Percentiles rank a stretch among this genome's conserved stretches.
phyloP scores from a whole-genome alignment of 2,888 invertebrate species.

The Agrotis clavis region DNA sequence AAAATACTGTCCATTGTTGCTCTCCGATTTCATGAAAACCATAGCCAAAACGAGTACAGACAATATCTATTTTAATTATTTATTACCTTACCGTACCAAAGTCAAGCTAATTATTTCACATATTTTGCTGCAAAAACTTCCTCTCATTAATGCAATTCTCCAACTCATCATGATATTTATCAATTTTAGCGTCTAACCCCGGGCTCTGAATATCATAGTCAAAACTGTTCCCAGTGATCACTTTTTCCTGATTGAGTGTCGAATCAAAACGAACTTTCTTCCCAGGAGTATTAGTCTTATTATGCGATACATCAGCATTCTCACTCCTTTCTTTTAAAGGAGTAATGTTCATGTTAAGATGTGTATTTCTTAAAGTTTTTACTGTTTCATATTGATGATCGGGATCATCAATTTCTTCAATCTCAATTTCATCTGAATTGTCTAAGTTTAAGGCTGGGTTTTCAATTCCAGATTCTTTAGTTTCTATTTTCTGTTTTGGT shows the following conservation, averaged over 20 bases:
- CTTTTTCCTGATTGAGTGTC: conserved; percentile 86
- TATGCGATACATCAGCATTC: conserved; percentile 77
- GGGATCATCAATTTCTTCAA: conserved; percentile 82
- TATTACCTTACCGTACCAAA: too few relatives aligned
- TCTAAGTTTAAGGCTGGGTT: conserved; percentile 86
- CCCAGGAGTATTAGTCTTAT: conserved; percentile 81
- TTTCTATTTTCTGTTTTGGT: conserved; percentile 76
- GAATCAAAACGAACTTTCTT: conserved; percentile 89
- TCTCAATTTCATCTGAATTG: conserved; percentile 87
- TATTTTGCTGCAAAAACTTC: conserved; percentile 87
- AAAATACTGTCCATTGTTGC: neutral
- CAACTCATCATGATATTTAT: conserved; percentile 88
- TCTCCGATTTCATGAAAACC: neutral
- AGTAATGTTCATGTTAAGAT: conserved; percentile 85
- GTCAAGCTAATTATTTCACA: conserved; percentile 76
- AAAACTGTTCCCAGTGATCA: conserved; percentile 89
- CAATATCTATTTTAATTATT: too few relatives aligned
- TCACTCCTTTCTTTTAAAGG: conserved; percentile 82
- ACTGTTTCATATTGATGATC: conserved; percentile 87
- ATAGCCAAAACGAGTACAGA: neutral
- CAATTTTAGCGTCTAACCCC: conserved; percentile 86
- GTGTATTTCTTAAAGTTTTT: conserved; percentile 85
- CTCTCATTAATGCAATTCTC: conserved; percentile 90
- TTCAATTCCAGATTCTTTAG: conserved; percentile 85
- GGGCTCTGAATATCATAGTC: conserved; percentile 86